Evolutionary conservation across 1,140 invertebrate genomes (phyloP), one percentile per base, ranked within the genome.

Genomic region (Brachionus asplanchnoidis): DNA sequence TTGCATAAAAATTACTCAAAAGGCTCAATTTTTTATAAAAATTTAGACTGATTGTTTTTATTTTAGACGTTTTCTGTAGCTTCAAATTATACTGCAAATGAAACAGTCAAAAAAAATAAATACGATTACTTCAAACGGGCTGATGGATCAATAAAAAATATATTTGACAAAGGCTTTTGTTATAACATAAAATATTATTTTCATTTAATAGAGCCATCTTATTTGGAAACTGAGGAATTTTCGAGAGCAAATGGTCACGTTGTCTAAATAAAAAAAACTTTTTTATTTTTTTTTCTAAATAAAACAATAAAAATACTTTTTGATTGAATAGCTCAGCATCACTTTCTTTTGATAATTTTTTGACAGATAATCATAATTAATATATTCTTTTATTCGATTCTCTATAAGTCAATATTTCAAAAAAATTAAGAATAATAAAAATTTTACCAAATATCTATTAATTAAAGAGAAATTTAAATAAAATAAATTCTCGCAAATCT

Each of bases 141-240:
- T 17, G 60, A 82, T 44, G 79, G 79, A 20, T 11, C 11, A 1
- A 60, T 20, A 0, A 82, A 40, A 60, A 82, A 46, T 23, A 68
- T 82, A 23, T 82, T 82, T 46, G 11, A 14, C 14, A 60, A 68
- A 82, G 79, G 79, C 17, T 8, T 82, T 14, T 36, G 11, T 20
- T 82, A 82, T 46, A 82, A 82, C 26, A 60, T 82, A 1, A 82
- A 65, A 44, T 82, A 82, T 65, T 82, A 82, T 44, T 82, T 82
- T 82, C 79, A 82, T 68, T 36, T 82, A 23, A 17, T 82, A 5
- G 79, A 82, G 11, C 53, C 79, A 12, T 68, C 79, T 42, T 82
- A 60, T 36, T 60, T 82, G 36, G 79, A 82, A 82, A 77, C 73
- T 14, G 42, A 32, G 4, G 73, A 46, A 7, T 77, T 50, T 77